A percentile compares a stretch with the other conserved stretches of the same genome.
Conservation (phyloP, 2,113 vertebrate species). For the Cebidichthys violaceus region DNA sequence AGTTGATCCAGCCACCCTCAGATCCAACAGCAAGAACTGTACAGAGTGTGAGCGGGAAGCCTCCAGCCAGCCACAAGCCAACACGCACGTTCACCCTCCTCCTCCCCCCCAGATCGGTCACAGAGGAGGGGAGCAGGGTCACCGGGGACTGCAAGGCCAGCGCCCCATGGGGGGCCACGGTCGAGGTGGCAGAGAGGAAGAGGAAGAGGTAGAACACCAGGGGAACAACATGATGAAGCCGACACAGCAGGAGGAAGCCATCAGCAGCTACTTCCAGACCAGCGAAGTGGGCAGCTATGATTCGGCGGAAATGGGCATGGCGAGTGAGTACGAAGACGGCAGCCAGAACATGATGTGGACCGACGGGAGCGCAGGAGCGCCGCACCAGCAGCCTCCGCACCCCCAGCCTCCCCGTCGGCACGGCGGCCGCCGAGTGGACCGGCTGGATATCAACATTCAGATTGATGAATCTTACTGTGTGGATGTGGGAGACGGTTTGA, state of each 20-base stretch:
- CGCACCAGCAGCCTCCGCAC: conserved; percentile 71
- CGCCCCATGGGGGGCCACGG: conserved; percentile 68
- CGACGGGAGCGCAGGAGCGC: conserved; percentile 75
- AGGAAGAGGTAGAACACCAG: conserved; percentile 79
- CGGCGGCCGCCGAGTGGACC: conserved; percentile 90
- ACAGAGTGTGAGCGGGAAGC: conserved; percentile 80
- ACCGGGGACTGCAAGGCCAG: conserved; percentile 73
- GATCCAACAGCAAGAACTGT: conserved; percentile 83
- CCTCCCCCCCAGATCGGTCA: conserved; percentile 72
- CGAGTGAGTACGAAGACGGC: conserved; percentile 84
- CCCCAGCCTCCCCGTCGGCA: conserved; percentile 75
- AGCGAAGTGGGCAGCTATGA: conserved; percentile 84
- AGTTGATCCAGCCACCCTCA: conserved; percentile 89
- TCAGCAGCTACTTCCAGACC: conserved; percentile 86
- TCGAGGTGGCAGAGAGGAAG: conserved; percentile 64
- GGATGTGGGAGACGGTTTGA: conserved; percentile 93
- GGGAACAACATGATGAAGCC: conserved; percentile 80
- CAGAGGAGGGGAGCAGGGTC: conserved; percentile 70
- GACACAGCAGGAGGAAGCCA: conserved; percentile 79
- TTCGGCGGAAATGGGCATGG: conserved; percentile 83
- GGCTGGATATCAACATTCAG: conserved; percentile 98
- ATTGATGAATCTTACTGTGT: conserved; percentile 98
- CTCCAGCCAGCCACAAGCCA: conserved; percentile 70
- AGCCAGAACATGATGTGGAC: conserved; percentile 83
- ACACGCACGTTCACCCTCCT: conserved; percentile 69